These are phyloP conservation scores for Channa argus DNA, from an alignment of 2,113 vertebrate species.

Conservation along the genomic window DNA sequence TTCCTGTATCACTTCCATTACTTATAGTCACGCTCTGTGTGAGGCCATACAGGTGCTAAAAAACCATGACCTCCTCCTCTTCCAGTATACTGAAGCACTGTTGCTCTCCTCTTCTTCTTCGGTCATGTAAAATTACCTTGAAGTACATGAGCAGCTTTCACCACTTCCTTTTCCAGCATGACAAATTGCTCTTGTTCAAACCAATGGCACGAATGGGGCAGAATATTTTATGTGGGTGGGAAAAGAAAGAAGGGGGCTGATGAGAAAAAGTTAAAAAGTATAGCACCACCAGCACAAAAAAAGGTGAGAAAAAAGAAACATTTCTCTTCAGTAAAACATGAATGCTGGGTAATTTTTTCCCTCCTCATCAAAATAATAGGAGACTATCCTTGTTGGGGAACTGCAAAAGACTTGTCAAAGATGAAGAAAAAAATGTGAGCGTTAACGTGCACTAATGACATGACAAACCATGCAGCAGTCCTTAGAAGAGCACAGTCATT, in stretches of 20 bases:
- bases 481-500: slow-evolving; percentile 62
- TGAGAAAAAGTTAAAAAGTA: slow-evolving; percentile 11
- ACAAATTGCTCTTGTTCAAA: slow-evolving; percentile 58
- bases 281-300: slow-evolving; percentile 19
- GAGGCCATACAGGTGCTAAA: slow-evolving; percentile 31
- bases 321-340: slow-evolving; percentile 38
- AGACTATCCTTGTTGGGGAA: slow-evolving; percentile 42
- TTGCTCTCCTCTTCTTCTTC: slow-evolving; percentile 22
- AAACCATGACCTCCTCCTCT: slow-evolving; percentile 44
- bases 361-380: slow-evolving; percentile 55
- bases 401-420: slow-evolving; percentile 44
- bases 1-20: slow-evolving; percentile 38
- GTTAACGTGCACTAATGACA: slow-evolving; percentile 68
- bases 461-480: slow-evolving; percentile 58
- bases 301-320: slow-evolving; percentile 15
- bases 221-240: slow-evolving; percentile 17
- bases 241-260: background rate
- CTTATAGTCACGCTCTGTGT: slow-evolving; percentile 51
- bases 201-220: slow-evolving; percentile 17
- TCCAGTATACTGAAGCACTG: slow-evolving; percentile 12
- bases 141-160: slow-evolving; percentile 38
- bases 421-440: slow-evolving; percentile 24
- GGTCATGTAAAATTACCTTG: slow-evolving; percentile 57
- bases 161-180: slow-evolving; percentile 37
- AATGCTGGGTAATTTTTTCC: slow-evolving; percentile 12